Base-by-base conservation (phyloP, 2,888 invertebrate species). In the Polymixis lichenea region DNA sequence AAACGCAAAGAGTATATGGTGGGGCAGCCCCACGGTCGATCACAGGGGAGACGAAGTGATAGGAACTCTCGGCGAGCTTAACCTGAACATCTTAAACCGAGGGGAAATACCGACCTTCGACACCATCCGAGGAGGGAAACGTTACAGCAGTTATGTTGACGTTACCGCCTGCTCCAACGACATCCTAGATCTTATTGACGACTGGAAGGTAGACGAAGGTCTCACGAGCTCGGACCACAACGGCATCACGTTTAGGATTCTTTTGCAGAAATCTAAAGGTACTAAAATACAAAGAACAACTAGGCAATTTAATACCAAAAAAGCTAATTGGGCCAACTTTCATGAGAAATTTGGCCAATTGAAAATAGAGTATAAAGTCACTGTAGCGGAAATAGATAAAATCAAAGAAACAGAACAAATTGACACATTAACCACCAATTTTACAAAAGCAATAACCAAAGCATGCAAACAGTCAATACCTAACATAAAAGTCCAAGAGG, bases 331-430 rank as follows among this genome's bases (percentile, higher is more conserved):
- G 51, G 7, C 19, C 1, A n/a, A 64, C 17, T 64, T 64, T 64
- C n/a, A 43, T 64, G 43, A 46, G 62, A 64, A 64, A 15, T 8
- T 64, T 17, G 17, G n/a, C 62, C 25, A 64, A n/a, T 64, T 64
- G 5, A 43, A n/a, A 43, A 8, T 11, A 43, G 62, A 43, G 0
- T n/a, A 15, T 8, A n/a, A 64, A n/a, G n/a, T 64, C 4, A 43
- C 43, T 15, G 1, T 15, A 43, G n/a, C 62, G 0, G 62, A 64
- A n/a, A 43, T 64, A 13, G 61, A 61, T 0, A 64, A 75, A 65
- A 58, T 58, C 53, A 75, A 43, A 66, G 74, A 74, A 72, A 78
- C 46, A 28, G 55, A 71, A 49, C 65, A 75, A 71, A 46, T 46
- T 1, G 43, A 46, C n/a, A 56, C 49, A 3, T 6, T 19, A 46